A percentile compares a stretch with the other conserved stretches of the same genome.
Evolutionary conservation across 53 echinoderm and acorn worm genomes (phyloP).

Genomic region (Holothuria leucospilota): DNA sequence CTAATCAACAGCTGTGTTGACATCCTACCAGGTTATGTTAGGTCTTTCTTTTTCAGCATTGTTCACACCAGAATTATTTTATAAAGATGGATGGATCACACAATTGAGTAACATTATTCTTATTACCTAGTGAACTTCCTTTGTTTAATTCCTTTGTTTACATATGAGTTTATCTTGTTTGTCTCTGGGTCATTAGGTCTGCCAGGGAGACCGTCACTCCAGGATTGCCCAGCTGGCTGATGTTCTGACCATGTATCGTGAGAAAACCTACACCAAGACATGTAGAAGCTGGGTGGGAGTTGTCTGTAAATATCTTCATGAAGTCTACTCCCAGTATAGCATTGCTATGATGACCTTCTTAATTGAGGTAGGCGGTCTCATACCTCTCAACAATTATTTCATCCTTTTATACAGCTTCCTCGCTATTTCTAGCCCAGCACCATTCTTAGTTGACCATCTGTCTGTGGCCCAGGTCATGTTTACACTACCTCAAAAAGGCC

Average conservation of each 20-base stretch:
- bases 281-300: constrained; percentile 92
- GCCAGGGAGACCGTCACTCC: constrained; percentile 80
- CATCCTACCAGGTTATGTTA: too few species aligned
- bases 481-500: too few species aligned
- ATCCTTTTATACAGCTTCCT: too few species aligned
- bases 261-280: constrained; percentile 88
- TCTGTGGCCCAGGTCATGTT: too few species aligned
- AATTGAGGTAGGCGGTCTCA: constrained; percentile 69
- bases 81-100: background rate
- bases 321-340: constrained; percentile 93
- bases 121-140: background rate
- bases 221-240: constrained; percentile 85
- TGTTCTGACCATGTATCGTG: constrained; percentile 88
- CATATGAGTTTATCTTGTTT: background rate
- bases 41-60: too few species aligned
- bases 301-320: constrained; percentile 95
- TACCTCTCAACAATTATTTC: too few species aligned
- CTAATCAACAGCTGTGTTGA: too few species aligned
- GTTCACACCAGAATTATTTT: too few species aligned
- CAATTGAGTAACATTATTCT: background rate
- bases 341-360: constrained; percentile 98
- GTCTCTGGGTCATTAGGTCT: constrained; percentile 58
- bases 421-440: too few species aligned
- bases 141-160: background rate
- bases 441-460: too few species aligned